These are phyloP conservation scores for Holothuria scabra DNA, from an alignment of 53 echinoderm and acorn worm species.

Conservation along the genomic window DNA sequence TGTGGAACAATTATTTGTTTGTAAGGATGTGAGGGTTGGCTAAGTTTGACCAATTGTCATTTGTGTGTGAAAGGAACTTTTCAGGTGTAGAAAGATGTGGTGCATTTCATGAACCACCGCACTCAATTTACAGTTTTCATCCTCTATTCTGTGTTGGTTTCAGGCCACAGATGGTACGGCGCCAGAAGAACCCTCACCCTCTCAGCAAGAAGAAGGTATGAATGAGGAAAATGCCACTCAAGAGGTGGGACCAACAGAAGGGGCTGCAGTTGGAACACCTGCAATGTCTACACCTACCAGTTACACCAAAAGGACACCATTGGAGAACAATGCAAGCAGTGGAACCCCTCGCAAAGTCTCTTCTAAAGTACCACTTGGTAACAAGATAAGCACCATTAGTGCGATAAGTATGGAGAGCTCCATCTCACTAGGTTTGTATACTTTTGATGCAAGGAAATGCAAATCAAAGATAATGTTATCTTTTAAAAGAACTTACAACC, in stretches of 20 bases:
- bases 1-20: too few species aligned
- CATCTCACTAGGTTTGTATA: slow-evolving; percentile 52
- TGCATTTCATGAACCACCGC: too few species aligned
- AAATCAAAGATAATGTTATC: too few species aligned
- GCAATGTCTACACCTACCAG: background rate
- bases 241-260: background rate
- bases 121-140: too few species aligned
- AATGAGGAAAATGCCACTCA: background rate
- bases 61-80: too few species aligned
- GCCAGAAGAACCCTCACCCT: background rate
- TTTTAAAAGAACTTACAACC: too few species aligned
- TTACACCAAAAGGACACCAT: slow-evolving; percentile 18
- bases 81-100: too few species aligned
- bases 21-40: too few species aligned
- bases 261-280: slow-evolving; percentile 6
- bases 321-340: background rate
- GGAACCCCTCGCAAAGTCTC: slow-evolving; percentile 11
- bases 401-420: slow-evolving; percentile 38
- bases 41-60: too few species aligned
- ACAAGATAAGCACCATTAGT: slow-evolving; percentile 35
- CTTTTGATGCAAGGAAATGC: background rate
- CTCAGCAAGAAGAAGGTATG: background rate
- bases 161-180: slow-evolving; percentile 7
- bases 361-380: slow-evolving; percentile 6
- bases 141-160: background rate